Base-by-base conservation (phyloP, 2,797 vertebrate species). In the Pangasius sanitwongsei region DNA sequence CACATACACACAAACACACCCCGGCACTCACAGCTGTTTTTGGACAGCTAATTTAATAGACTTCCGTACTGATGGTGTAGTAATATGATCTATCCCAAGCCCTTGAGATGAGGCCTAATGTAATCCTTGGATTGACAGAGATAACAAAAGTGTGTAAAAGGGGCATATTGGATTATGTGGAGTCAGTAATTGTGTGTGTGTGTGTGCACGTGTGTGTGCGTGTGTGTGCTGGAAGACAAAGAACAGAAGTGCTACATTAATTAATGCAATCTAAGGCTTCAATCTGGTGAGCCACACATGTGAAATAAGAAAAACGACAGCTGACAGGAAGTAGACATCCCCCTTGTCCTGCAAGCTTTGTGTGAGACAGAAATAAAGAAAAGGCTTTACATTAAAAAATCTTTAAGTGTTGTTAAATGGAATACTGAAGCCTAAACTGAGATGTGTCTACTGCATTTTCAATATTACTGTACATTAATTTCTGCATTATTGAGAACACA, bases 61-160 rank as follows among this genome's bases (percentile, higher is more conserved):
- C 87, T 61, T 85, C 78, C 31, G 70, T 83, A 72, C 89, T 90
- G 89, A 90, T 89, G 90, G 82, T 86, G 86, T 25, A 50, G 85
- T 95, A 96, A 96, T 95, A 92, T 91, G 94, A 95, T 94, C 93
- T 92, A 92, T 93, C 91, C 92, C 84, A 92, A 93, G 94, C 93
- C 93, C 92, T 13, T 50, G 87, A 93, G 94, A 94, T 94, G 92
- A 92, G 74, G 86, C 87, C 92, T 94, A 94, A 95, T 94, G 92
- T 91, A 85, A 89, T 92, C 93, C 91, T 87, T 80, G 85, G n/a
- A 89, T 88, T 92, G 70, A 88, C 83, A 91, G 94, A 95, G 94
- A 95, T 94, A 94, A 95, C 90, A 91, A 87, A 93, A 91, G 91
- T 92, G 92, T 91, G 92, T 91, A 93, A 93, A 92, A 93, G 93